These are phyloP conservation scores for Clarias magur DNA, from an alignment of 2,113 vertebrate species.

Conservation along the genomic window DNA sequence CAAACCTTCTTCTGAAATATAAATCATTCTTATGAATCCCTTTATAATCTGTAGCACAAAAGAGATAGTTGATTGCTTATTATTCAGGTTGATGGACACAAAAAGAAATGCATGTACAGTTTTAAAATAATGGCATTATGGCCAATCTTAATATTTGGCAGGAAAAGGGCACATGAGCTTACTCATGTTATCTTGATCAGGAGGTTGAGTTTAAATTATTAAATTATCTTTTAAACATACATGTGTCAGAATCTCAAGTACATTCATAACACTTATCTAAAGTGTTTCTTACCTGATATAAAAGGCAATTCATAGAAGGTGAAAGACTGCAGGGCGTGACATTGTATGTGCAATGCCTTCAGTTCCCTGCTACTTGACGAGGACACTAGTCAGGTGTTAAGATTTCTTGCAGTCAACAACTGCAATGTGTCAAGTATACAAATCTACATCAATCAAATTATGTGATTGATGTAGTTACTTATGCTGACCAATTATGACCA, in stretches of 20 bases:
- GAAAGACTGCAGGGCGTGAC: too few relatives aligned
- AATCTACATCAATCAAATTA: neutral
- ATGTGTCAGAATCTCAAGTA: neutral
- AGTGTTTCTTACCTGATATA: neutral
- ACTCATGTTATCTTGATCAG: neutral
- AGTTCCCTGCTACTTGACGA: neutral
- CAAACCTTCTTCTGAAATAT: neutral
- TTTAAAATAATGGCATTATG: neutral
- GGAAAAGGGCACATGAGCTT: neutral
- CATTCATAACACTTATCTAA: neutral
- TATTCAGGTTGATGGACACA: neutral
- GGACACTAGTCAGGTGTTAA: neutral
- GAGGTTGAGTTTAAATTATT: neutral
- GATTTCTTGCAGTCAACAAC: neutral
- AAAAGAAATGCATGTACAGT: neutral
- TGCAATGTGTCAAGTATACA: neutral
- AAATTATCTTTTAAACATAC: neutral
- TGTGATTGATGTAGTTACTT: neutral
- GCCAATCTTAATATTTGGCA: neutral
- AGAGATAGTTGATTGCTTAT: neutral
- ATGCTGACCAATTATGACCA: neutral
- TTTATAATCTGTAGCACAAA: neutral
- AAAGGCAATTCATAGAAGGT: neutral
- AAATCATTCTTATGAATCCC: neutral
- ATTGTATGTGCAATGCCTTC: neutral